Conservation (phyloP, 2,113 vertebrate species). For the Delphinus delphis region DNA sequence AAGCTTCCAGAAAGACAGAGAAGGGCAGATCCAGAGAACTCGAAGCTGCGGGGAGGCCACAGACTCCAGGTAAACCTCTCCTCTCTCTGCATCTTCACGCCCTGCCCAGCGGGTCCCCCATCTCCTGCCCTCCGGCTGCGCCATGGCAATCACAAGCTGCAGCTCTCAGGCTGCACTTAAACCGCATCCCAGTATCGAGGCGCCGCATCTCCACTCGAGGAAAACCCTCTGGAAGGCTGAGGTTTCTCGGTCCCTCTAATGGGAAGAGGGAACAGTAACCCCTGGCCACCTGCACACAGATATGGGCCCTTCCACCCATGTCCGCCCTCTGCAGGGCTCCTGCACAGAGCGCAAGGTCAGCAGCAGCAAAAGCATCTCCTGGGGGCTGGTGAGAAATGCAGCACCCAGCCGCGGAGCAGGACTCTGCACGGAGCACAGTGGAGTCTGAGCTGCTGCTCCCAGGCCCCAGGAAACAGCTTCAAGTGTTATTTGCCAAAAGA, state of each 20-base stretch:
- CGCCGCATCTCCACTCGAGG: fast-evolving
- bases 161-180: not conserved
- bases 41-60: not conserved
- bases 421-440: not conserved
- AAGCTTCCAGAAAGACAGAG: not conserved
- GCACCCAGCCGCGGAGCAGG: not conserved
- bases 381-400: not conserved
- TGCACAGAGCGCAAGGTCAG: not conserved
- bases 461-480: not conserved
- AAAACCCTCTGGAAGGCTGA: not conserved
- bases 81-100: not conserved
- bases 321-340: not conserved
- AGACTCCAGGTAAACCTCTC: not conserved
- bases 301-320: fast-evolving
- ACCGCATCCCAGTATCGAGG: not conserved
- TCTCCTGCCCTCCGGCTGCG: not conserved
- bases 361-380: not conserved
- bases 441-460: not conserved
- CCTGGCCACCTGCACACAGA: not conserved
- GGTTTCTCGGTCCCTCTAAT: not conserved
- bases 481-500: constrained; percentile 62
- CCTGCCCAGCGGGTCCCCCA: too few species aligned
- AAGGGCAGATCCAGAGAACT: not conserved
- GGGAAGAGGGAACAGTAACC: not conserved
- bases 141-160: not conserved